phyloP scores from a whole-genome alignment of 1,140 invertebrate species.

The Drosophila equinoxialis region DNA sequence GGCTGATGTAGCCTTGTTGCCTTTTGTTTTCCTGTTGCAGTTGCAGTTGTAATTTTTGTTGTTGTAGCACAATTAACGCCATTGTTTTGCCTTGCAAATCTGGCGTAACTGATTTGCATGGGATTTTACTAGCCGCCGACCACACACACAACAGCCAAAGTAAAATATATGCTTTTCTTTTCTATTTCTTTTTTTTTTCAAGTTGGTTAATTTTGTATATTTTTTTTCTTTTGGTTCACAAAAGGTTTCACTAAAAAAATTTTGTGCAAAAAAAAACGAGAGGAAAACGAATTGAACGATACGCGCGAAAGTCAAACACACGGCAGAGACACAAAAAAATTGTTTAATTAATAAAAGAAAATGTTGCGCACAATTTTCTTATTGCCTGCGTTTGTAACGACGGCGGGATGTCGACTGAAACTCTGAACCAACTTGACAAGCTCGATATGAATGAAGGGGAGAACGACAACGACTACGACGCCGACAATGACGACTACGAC shows the following conservation, averaged over 20 bases:
- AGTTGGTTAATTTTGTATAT: neutral
- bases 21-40: neutral
- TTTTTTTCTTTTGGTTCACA: slow-evolving; percentile 26
- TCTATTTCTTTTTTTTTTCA: neutral
- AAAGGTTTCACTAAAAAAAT: slow-evolving; percentile 13
- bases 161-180: slow-evolving; percentile 1
- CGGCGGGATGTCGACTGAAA: slow-evolving; percentile 42
- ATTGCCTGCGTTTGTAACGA: slow-evolving; percentile 38
- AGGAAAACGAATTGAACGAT: slow-evolving; percentile 11
- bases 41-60: slow-evolving; percentile 12
- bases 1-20: neutral
- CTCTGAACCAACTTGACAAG: slow-evolving; percentile 12
- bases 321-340: slow-evolving; percentile 2
- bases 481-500: neutral
- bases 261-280: slow-evolving; percentile 26
- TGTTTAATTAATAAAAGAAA: slow-evolving; percentile 26
- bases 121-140: slow-evolving; percentile 11
- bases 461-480: slow-evolving; percentile 2
- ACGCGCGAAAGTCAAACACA: neutral
- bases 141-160: neutral
- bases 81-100: slow-evolving; percentile 71
- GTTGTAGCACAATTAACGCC: slow-evolving; percentile 61
- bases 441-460: slow-evolving; percentile 25
- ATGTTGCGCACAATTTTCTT: slow-evolving; percentile 23
- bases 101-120: slow-evolving; percentile 57